These are phyloP conservation scores for Pollenia angustigena DNA, from an alignment of 2,888 invertebrate species.

Conservation along the genomic window DNA sequence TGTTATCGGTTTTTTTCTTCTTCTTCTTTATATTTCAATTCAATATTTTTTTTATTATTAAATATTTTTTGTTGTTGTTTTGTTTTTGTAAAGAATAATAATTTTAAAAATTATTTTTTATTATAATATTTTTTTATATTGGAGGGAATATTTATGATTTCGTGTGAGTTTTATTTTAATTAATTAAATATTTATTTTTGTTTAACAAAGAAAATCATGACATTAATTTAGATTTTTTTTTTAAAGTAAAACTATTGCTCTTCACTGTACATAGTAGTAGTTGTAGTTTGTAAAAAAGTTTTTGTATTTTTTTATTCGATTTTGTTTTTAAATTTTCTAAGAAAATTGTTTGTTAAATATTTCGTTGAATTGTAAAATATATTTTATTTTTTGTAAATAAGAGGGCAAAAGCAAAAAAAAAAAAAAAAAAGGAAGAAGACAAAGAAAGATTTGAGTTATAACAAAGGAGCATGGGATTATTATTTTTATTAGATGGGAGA, in stretches of 20 bases:
- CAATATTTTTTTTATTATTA: constrained; percentile 64
- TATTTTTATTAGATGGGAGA: neutral
- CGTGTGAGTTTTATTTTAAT: constrained; percentile 71
- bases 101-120: constrained; percentile 81
- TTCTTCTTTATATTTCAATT: constrained; percentile 39
- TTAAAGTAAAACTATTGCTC: constrained; percentile 51
- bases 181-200: constrained; percentile 20
- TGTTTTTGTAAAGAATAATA: constrained; percentile 74
- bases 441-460: neutral
- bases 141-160: constrained; percentile 83
- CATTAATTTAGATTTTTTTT: constrained; percentile 19
- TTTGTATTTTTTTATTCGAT: constrained; percentile 16
- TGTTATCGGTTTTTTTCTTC: constrained; percentile 13
- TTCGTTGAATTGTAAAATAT: constrained; percentile 58
- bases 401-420: neutral
- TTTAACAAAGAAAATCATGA: constrained; percentile 43
- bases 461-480: constrained; percentile 62
- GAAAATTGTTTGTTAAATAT: constrained; percentile 46
- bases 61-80: constrained; percentile 49
- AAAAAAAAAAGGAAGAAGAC: neutral
- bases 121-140: constrained; percentile 66
- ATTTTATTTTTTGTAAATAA: neutral
- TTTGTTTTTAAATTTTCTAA: constrained; percentile 51
- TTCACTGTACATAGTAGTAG: constrained; percentile 63
- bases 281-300: constrained; percentile 48